Conservation (phyloP, 2,113 vertebrate genomes). For the Ramphastos sulfuratus region DNA sequence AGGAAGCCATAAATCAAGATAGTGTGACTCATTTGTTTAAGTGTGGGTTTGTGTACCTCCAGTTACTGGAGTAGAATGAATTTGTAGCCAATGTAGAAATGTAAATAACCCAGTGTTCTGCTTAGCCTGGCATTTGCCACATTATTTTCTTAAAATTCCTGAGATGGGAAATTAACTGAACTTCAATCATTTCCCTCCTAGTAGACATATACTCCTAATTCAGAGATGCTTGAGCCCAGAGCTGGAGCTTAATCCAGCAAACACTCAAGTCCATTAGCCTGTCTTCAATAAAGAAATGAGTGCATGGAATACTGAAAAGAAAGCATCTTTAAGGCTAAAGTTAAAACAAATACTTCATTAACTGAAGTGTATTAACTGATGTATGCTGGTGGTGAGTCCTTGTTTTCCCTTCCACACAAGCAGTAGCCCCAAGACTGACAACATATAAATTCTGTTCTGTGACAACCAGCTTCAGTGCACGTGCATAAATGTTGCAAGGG, state of each 20-base stretch:
- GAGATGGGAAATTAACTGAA: background rate
- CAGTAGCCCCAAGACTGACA: background rate
- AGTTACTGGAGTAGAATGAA: background rate
- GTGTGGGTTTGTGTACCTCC: background rate
- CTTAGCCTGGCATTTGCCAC: background rate
- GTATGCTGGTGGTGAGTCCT: background rate
- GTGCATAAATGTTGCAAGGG: background rate
- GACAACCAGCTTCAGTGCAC: background rate
- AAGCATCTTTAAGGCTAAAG: background rate
- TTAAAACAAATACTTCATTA: background rate
- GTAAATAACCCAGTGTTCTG: background rate
- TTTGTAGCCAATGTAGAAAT: background rate
- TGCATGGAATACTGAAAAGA: background rate
- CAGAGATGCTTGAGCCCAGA: background rate
- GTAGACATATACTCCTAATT: background rate
- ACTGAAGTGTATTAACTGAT: background rate
- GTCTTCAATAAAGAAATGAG: conserved; percentile 29
- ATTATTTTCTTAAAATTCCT: background rate
- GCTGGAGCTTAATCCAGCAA: background rate
- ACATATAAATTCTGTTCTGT: background rate
- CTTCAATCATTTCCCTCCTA: background rate
- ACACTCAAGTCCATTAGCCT: background rate
- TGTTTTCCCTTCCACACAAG: background rate
- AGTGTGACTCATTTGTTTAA: background rate
- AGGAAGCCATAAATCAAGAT: background rate